A percentile compares a stretch with the other conserved stretches of the same genome.
Conservation (phyloP, 1,140 invertebrate species). For the Geopemphigus sp. region DNA sequence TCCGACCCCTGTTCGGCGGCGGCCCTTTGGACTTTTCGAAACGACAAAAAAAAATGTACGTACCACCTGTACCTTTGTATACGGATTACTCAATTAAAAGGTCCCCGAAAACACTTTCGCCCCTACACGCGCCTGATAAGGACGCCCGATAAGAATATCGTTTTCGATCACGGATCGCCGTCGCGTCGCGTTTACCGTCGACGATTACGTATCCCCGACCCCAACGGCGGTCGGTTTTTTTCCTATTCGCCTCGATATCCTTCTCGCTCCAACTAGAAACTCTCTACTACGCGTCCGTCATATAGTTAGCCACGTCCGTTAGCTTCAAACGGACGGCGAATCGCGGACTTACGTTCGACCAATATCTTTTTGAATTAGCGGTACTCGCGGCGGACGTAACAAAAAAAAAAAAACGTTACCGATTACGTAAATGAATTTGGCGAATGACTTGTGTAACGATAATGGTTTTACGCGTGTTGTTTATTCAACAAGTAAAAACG, state of each 20-base stretch:
- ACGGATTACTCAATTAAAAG: constrained; percentile 48
- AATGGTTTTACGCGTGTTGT: not conserved
- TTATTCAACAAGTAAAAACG: constrained; percentile 21
- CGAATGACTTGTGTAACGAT: too few relatives aligned
- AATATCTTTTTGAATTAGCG: not conserved
- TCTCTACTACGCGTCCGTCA: too few relatives aligned
- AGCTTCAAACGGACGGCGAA: too few relatives aligned
- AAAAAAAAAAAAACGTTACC: not conserved
- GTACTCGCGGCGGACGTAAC: too few relatives aligned
- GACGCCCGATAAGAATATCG: constrained; percentile 24
- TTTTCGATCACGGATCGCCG: not conserved
- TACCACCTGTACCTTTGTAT: constrained; percentile 48
- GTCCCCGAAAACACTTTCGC: constrained; percentile 34
- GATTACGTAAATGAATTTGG: too few relatives aligned
- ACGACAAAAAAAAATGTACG: constrained; percentile 12
- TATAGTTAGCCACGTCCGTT: too few relatives aligned
- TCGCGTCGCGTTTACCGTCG: too few relatives aligned
- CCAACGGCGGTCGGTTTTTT: too few relatives aligned
- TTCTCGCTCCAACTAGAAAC: too few relatives aligned
- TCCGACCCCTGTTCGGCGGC: not conserved
- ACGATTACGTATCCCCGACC: too few relatives aligned
- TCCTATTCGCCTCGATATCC: too few relatives aligned
- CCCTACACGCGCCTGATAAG: constrained; percentile 32
- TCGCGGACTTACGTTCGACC: too few relatives aligned
- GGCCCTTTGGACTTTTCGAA: not conserved